Evolutionary conservation across 1,140 invertebrate genomes (phyloP), one percentile per base, ranked within the genome.

Genomic region (Nasonia vitripennis): DNA sequence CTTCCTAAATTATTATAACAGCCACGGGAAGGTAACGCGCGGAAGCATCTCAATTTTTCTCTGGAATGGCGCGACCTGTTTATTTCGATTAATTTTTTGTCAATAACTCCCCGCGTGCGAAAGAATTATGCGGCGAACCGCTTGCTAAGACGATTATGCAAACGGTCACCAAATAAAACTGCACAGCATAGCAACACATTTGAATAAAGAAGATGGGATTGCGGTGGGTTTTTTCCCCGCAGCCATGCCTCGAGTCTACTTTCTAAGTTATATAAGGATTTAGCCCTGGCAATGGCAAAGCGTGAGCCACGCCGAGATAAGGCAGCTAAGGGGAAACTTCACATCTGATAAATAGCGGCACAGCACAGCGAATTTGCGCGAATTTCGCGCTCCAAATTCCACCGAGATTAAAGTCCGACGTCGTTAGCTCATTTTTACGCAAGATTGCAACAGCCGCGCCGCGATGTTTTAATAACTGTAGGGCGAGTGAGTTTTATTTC

Each of bases 321-420:
- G 34, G 34, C 67, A 14, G 10, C 23, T 70, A 27, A 70, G 67
- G 67, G 1, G 14, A 74, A 37, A 62, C 74, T 67, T 10, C 17
- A 75, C 23, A 78, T 55, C 55, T 41, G 71, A 84, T 67, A 67
- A 74, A 84, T 84, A 84, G 34, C 37, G 34, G 27, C 74, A 31
- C 5, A 9, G 10, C 20, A 23, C n/a, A 34, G 51, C 12, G 20
- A 79, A 17, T 62, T 62, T 62, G n/a, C 71, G 71, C 71, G 71
- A 74, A 74, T 34, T 74, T 74, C 71, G 71, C 71, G 71, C 71
- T 74, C 34, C 71, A 37, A 74, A 74, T 74, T 37, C 71, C 14
- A 17, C 14, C 12, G 34, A 74, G 71, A 79, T 79, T 79, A 45
- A 74, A 74, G 31, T 37, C 67, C 67, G 17, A 70, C 67, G 67